Evolutionary conservation across 2,888 invertebrate species (phyloP), one percentile per base, ranked within the genome.

Genomic region (Lumbricus terrestris): DNA sequence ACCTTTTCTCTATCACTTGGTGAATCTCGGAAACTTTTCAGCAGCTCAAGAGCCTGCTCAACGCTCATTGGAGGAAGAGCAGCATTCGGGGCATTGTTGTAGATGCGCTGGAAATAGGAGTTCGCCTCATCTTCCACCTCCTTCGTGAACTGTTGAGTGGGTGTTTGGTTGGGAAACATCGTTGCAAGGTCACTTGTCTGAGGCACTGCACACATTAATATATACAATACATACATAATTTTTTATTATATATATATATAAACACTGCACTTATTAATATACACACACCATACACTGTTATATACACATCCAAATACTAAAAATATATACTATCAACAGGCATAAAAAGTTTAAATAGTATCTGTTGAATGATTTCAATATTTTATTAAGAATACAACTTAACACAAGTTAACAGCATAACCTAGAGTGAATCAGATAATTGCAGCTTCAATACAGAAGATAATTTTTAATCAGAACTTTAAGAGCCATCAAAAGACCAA

Each of bases 61-160:
- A 90, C 89, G 0, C 98, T 97, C 91, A 98, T 96, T 4, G 98
- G 98, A 88, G 95, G 94, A 40, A 98, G 97, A n/a, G 98, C 37
- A n/a, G 89, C 40, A 82, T 34, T 89, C 18, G 89, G 69, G 29
- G 89, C 40, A 54, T 88, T 90, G 95, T 98, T 99, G 95, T 99
- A 99, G 93, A 99, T 99, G 92, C 98, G 96, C 95, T 99, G 99
- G 95, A 99, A 99, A 94, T 99, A 99, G 90, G 98, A 97, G 94
- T 99, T 99, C 0, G 99, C 99, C 96, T 99, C 99, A 94, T 99
- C 99, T 95, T 99, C 99, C 85, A 99, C 97, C 94, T 99, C 99
- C 95, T 98, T 98, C 0, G 98, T 97, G 16, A 98, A 97, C 91
- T 82, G 35, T 33, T 82, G 94, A 93, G 91, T 94, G 97, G 92